These are phyloP conservation scores for Corydoras maculifer DNA, from an alignment of 2,113 vertebrate species.

Conservation along the genomic window DNA sequence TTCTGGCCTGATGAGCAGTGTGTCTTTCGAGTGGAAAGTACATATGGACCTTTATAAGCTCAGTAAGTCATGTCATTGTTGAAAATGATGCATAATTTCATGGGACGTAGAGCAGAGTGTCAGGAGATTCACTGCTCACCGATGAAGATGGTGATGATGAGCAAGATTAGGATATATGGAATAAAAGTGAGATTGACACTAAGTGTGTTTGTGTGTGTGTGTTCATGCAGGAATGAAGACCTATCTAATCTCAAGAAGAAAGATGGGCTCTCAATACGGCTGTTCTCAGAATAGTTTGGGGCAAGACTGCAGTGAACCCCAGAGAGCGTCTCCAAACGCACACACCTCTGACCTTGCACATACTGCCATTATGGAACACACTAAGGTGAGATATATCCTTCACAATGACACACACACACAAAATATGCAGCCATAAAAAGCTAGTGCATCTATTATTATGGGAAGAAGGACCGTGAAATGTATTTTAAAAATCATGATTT, in stretches of 20 bases:
- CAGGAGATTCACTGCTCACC: too few species aligned
- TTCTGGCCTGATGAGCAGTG: too few species aligned
- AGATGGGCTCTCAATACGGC: not conserved
- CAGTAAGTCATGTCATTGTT: too few species aligned
- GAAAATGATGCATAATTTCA: too few species aligned
- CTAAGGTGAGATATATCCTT: not conserved
- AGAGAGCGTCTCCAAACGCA: not conserved
- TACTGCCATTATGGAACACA: not conserved
- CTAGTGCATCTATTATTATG: too few species aligned
- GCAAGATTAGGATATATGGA: not conserved
- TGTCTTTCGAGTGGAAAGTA: too few species aligned
- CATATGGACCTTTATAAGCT: too few species aligned
- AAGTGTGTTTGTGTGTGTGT: not conserved
- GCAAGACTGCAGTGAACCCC: not conserved
- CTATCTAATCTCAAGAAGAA: not conserved
- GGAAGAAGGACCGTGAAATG: too few species aligned
- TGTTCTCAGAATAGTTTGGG: constrained; percentile 1
- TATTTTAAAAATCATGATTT: too few species aligned
- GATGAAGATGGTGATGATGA: too few species aligned
- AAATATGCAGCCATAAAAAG: too few species aligned
- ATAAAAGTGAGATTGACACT: not conserved
- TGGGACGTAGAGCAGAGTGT: too few species aligned
- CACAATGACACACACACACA: not conserved
- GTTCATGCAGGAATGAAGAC: not conserved
- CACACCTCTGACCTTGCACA: not conserved